These are phyloP conservation scores for Diarsia rubi DNA, from an alignment of 2,888 invertebrate genomes.

Conservation along the genomic window DNA sequence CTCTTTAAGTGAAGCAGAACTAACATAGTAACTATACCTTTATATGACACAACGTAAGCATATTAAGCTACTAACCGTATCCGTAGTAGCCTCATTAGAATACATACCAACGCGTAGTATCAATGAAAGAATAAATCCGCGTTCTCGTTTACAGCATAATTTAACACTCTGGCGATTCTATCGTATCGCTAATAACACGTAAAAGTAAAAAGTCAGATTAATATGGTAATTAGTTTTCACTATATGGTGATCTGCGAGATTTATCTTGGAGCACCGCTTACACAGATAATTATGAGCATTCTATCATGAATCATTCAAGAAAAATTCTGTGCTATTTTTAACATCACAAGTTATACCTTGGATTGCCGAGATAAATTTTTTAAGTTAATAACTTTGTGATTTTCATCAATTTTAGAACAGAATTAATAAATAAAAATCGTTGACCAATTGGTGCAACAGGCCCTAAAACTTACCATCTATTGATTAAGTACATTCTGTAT, in stretches of 20 bases:
- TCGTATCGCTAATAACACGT: constrained; percentile 32
- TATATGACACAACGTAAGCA: constrained; percentile 23
- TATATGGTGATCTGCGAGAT: constrained; percentile 30
- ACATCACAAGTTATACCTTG: neutral
- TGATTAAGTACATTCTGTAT: neutral
- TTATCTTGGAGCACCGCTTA: constrained; percentile 19
- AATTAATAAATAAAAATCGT: too few relatives aligned
- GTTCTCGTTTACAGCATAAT: constrained; percentile 24
- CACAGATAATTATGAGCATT: neutral
- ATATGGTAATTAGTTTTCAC: constrained; percentile 58
- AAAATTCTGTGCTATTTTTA: neutral
- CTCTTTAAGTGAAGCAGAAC: too few relatives aligned
- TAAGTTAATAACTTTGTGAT: too few relatives aligned
- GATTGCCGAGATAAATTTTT: too few relatives aligned
- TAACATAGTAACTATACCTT: neutral
- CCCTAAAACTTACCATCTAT: neutral
- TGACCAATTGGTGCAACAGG: too few relatives aligned
- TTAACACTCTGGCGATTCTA: constrained; percentile 37
- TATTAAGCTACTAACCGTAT: constrained; percentile 10
- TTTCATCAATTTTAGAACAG: too few relatives aligned
- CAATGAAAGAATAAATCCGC: constrained; percentile 36
- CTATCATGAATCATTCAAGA: constrained; percentile 1
- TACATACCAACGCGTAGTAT: constrained; percentile 39
- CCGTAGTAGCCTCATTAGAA: constrained; percentile 22
- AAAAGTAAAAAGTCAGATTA: constrained; percentile 50